These are phyloP conservation scores for Zapus hudsonius DNA, from an alignment of 2,113 vertebrate genomes.

Conservation along the genomic window DNA sequence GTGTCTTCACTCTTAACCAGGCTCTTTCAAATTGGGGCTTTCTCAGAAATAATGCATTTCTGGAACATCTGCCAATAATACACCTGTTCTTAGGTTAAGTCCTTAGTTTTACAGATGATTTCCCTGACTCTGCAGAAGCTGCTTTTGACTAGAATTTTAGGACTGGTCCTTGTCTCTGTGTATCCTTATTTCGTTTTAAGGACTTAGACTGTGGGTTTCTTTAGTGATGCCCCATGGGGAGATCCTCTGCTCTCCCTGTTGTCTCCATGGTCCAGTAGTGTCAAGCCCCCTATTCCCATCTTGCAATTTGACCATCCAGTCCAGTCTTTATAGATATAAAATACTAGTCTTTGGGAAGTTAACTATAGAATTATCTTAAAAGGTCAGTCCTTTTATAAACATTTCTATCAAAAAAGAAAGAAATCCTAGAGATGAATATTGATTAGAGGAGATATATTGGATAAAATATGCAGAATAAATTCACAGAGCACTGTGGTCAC, in stretches of 20 bases:
- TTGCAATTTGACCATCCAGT: constrained; percentile 8
- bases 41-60: constrained; percentile 10
- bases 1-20: neutral
- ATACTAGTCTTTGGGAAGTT: constrained; percentile 29
- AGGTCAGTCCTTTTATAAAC: constrained; percentile 17
- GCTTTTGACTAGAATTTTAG: neutral
- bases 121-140: constrained; percentile 16
- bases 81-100: neutral
- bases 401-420: neutral
- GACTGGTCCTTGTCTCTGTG: neutral
- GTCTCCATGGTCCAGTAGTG: neutral
- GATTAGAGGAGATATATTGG: neutral
- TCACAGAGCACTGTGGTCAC: neutral
- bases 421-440: neutral
- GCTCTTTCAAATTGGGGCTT: neutral
- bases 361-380: constrained; percentile 22
- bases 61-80: neutral
- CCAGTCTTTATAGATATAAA: neutral
- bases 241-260: neutral
- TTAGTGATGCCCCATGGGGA: neutral
- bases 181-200: neutral
- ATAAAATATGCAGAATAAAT: constrained; percentile 26
- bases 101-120: neutral
- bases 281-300: neutral
- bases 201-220: neutral